Evolutionary conservation across 2,797 vertebrate genomes (phyloP).

Genomic region (Rhabdophis nuchalis): DNA sequence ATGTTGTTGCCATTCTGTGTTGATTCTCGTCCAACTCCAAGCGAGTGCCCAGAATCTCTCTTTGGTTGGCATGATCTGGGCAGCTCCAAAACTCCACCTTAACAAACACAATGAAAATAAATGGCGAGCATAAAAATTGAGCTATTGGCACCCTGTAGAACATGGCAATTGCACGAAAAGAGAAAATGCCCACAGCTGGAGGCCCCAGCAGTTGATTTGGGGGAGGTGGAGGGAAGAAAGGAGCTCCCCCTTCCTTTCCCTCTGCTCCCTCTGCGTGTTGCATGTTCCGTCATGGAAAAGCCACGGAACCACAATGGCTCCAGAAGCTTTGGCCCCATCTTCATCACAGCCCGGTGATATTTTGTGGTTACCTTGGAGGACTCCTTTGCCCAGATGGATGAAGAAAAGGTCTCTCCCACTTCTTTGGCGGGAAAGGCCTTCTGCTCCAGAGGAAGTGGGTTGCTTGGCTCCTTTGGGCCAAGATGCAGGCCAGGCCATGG

Average conservation of each 20-base stretch:
- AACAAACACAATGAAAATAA: slow-evolving; percentile 17
- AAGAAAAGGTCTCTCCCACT: background rate
- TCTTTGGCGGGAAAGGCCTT: background rate
- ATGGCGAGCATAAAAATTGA: background rate
- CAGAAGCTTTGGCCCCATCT: too few species aligned
- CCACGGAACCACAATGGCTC: background rate
- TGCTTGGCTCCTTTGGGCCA: background rate
- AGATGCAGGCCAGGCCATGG: background rate
- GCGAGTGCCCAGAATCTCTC: background rate
- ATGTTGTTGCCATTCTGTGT: background rate
- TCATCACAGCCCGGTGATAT: too few species aligned
- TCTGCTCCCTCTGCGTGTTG: background rate
- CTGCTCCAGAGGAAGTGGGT: background rate
- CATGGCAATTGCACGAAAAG: slow-evolving; percentile 44
- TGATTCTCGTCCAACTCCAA: background rate
- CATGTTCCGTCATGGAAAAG: background rate
- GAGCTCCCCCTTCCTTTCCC: too few species aligned
- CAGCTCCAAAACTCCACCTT: background rate
- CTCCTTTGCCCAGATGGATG: background rate
- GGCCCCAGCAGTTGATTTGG: background rate
- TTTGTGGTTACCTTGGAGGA: background rate
- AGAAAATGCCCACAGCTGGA: slow-evolving; percentile 8
- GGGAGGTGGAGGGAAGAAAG: background rate
- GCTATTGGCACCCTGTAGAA: background rate
- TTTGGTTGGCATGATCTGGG: background rate